Evolutionary conservation across 1,140 invertebrate species (phyloP), one percentile per base, ranked within the genome.

Genomic region (Micrasema minimum): DNA sequence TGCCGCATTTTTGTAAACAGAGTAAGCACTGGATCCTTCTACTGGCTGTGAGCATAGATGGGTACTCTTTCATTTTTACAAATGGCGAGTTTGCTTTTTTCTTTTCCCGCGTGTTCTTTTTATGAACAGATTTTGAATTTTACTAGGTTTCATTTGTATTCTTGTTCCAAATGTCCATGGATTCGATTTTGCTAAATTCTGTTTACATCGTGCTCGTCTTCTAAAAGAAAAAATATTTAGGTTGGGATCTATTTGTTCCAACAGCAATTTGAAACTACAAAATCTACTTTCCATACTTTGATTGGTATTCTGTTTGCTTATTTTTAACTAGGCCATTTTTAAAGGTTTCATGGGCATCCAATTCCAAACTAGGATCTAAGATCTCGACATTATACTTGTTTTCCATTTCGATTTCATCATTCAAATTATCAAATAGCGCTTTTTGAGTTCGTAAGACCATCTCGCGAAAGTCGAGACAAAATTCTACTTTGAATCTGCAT

Each of bases 401-500:
- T 26, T 64, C 31, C n/a, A 38, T 35, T 23, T 46, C 59, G 12
- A 5, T n/a, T 20, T 64, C 59, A 23, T 64, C 22, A 23, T 16
- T 46, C 26, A 64, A 7, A 35, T 61, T 71, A 12, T 74, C 53
- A 16, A 31, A 31, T 14, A 75, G 66, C 61, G 61, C 55, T 38
- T 48, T 66, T 46, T 75, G 59, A 2, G 70, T 69, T 62, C 72
- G 66, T 20, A 66, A 37, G 10, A 75, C 46, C 71, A 75, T 69
- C 18, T 59, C 61, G 37, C 57, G 57, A 51, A 72, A 75, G 14
- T 72, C 64, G 22, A 31, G 67, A 35, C 62, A 75, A 12, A 65
- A 31, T 70, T 75, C 74, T 12, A 75, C 72, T 59, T 66, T 75
- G 50, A 67, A 75, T 10, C 71, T 62, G 35, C 74, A 75, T 31